Conservation (phyloP, 1,140 invertebrate genomes). For the Bradynema listronoti region DNA sequence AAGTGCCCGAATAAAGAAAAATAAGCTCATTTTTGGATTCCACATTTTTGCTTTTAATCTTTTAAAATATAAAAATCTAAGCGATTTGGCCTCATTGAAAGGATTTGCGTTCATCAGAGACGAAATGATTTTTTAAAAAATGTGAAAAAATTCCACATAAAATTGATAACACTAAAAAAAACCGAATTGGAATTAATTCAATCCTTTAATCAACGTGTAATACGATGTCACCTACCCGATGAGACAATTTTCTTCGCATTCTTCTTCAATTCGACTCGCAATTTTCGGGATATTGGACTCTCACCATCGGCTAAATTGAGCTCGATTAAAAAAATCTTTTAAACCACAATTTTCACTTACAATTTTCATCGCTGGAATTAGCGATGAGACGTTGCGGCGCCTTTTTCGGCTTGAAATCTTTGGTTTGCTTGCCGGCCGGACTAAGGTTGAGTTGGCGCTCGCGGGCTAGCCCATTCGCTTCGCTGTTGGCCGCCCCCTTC, state of each 20-base stretch:
- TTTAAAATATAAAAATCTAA: neutral
- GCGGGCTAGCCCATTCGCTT: conserved; percentile 2
- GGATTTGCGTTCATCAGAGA: neutral
- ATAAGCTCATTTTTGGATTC: too few relatives aligned
- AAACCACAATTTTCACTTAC: conserved; percentile 2
- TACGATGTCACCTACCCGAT: neutral
- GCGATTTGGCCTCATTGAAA: neutral
- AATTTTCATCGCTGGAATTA: neutral
- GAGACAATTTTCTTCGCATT: conserved; percentile 1
- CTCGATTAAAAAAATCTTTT: neutral
- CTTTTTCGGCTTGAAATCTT: neutral
- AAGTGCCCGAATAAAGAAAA: too few relatives aligned
- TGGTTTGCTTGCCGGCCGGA: conserved; percentile 8
- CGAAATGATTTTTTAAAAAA: neutral
- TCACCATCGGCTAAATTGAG: conserved; percentile 4
- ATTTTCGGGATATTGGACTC: neutral
- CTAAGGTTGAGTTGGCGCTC: conserved; percentile 7
- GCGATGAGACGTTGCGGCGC: neutral
- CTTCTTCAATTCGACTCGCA: conserved; percentile 3
- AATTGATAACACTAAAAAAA: neutral
- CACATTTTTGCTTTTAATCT: too few relatives aligned
- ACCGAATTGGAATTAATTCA: neutral
- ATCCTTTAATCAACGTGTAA: neutral
- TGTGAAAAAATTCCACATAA: neutral
- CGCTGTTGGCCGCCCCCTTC: neutral